Percentiles rank a stretch among this genome's conserved stretches.
Evolutionary conservation across 1,140 invertebrate genomes (phyloP).

Genomic region (Zaprionus tsacasi): DNA sequence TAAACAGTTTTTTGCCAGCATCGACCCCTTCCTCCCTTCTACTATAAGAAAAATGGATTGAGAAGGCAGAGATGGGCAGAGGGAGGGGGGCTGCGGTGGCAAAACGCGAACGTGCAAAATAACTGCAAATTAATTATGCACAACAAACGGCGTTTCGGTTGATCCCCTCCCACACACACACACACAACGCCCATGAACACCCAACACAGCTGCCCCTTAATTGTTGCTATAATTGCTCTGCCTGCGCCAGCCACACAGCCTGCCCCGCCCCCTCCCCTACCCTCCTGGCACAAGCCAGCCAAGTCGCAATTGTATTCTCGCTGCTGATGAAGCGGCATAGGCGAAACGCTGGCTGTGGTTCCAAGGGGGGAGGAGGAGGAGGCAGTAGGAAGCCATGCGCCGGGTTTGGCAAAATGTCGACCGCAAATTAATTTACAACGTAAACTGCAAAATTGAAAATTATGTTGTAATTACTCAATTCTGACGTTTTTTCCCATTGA

Average conservation of each 20-base stretch:
- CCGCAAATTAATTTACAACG: slow-evolving; percentile 83
- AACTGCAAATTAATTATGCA: slow-evolving; percentile 80
- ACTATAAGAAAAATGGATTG: background rate
- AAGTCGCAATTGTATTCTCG: slow-evolving; percentile 35
- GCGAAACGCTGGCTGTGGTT: background rate
- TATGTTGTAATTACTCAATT: slow-evolving; percentile 83
- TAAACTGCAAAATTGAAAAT: slow-evolving; percentile 83
- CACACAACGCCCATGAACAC: slow-evolving; percentile 44
- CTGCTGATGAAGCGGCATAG: slow-evolving; percentile 42
- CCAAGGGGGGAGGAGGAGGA: background rate
- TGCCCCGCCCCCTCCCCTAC: background rate
- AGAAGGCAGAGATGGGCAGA: background rate
- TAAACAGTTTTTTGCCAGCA: slow-evolving; percentile 67
- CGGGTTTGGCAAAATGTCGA: slow-evolving; percentile 68
- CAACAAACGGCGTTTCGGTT: slow-evolving; percentile 62
- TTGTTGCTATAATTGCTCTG: slow-evolving; percentile 79
- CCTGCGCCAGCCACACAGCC: slow-evolving; percentile 26
- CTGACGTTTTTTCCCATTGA: slow-evolving; percentile 82
- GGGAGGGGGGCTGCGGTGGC: background rate
- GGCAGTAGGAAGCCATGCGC: slow-evolving; percentile 20
- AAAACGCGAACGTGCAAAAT: slow-evolving; percentile 52
- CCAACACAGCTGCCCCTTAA: slow-evolving; percentile 64
- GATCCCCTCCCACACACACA: slow-evolving; percentile 5
- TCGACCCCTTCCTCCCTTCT: background rate
- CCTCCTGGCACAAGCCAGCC: background rate